Percentiles rank a stretch among this genome's conserved stretches.
phyloP scores from a whole-genome alignment of 1,140 invertebrate species.

The Leguminivora glycinivorella region DNA sequence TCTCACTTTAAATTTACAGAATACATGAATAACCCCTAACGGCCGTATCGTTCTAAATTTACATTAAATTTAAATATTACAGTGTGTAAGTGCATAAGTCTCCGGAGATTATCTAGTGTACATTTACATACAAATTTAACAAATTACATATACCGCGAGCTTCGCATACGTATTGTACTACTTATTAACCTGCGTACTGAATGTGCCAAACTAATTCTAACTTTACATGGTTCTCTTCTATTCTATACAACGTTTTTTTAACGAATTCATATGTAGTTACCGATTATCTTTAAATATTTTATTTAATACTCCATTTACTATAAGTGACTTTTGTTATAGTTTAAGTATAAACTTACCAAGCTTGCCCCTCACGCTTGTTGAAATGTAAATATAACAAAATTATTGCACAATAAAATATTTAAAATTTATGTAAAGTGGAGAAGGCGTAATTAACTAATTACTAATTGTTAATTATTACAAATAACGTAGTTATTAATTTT shows the following conservation, averaged over 20 bases:
- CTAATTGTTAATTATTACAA: conserved; percentile 49
- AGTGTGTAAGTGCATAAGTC: conserved; percentile 28
- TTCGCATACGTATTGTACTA: conserved; percentile 18
- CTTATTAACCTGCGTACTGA: conserved; percentile 19
- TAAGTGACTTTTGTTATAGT: conserved; percentile 30
- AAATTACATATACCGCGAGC: conserved; percentile 25
- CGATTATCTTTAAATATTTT: background rate
- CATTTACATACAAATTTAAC: conserved; percentile 27
- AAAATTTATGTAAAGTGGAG: conserved; percentile 45
- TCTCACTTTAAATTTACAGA: conserved; percentile 7
- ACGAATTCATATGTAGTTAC: background rate
- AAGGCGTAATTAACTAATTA: too few species aligned
- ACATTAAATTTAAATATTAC: conserved; percentile 29
- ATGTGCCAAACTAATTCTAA: conserved; percentile 24
- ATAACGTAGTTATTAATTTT: conserved; percentile 48
- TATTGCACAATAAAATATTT: conserved; percentile 62
- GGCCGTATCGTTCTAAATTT: conserved; percentile 23
- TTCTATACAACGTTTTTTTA: background rate
- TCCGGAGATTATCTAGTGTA: conserved; percentile 24
- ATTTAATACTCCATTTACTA: background rate
- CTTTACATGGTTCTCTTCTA: conserved; percentile 4
- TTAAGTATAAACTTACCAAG: conserved; percentile 51
- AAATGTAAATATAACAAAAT: conserved; percentile 68
- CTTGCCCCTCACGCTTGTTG: conserved; percentile 70
- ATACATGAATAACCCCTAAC: conserved; percentile 8